Conservation (phyloP, 1,140 invertebrate species). For the Eupeodes corollae region DNA sequence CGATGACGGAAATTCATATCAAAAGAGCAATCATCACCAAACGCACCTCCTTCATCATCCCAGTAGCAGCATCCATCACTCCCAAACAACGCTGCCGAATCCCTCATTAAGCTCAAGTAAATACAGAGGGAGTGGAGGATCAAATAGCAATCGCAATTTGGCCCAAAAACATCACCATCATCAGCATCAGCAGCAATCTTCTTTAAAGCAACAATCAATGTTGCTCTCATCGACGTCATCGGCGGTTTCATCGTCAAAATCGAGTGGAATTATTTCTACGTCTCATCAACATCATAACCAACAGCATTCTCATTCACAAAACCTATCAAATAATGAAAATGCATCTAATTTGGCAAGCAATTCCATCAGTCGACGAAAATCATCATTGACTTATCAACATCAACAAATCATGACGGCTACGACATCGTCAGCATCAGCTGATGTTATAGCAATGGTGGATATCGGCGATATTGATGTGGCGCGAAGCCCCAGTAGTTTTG, state of each 20-base stretch:
- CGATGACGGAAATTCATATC: conserved; percentile 2
- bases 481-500: background rate
- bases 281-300: too few relatives aligned
- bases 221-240: background rate
- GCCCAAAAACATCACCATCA: background rate
- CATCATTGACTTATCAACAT: too few relatives aligned
- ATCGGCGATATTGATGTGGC: background rate
- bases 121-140: background rate
- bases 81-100: background rate
- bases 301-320: background rate
- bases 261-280: too few relatives aligned
- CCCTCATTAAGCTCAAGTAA: too few relatives aligned
- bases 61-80: background rate
- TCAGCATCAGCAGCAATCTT: background rate
- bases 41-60: background rate
- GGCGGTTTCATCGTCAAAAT: background rate
- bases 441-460: background rate
- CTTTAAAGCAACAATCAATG: background rate
- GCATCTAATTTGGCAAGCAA: too few relatives aligned
- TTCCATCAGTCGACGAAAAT: too few relatives aligned
- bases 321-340: background rate
- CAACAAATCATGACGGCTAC: background rate
- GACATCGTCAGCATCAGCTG: background rate
- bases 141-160: background rate
- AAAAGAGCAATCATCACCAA: background rate